These are phyloP conservation scores for Bradysia coprophila DNA, from an alignment of 1,140 invertebrate genomes.

Conservation along the genomic window DNA sequence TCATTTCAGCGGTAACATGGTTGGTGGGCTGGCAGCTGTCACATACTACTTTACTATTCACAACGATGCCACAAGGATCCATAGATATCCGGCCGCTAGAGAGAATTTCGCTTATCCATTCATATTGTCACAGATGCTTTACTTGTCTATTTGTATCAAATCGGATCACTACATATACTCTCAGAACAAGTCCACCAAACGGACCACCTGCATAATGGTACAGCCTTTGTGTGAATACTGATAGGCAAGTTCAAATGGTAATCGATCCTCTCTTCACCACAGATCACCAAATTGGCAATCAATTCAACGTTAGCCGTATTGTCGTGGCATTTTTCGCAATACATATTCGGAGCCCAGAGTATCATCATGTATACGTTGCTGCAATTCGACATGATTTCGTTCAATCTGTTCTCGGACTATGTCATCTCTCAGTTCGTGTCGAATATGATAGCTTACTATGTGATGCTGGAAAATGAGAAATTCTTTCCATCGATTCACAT, in stretches of 20 bases:
- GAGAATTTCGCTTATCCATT: conserved; percentile 23
- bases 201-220: no score
- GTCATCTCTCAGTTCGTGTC: conserved; percentile 15
- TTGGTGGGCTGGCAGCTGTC: conserved; percentile 20
- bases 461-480: conserved; percentile 17
- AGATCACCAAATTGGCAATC: conserved; percentile 16
- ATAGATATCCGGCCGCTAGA: conserved; percentile 15
- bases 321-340: conserved; percentile 20
- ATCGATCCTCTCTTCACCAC: no score
- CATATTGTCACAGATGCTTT: conserved; percentile 21
- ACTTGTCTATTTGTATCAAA: conserved; percentile 17
- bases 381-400: conserved; percentile 11
- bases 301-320: conserved; percentile 15
- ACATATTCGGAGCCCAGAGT: conserved; percentile 19
- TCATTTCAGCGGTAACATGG: conserved; percentile 13
- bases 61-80: conserved; percentile 19
- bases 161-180: conserved; percentile 5
- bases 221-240: no score
- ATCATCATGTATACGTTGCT: conserved; percentile 13
- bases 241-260: no score
- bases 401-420: conserved; percentile 15
- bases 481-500: conserved; percentile 16
- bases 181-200: not conserved
- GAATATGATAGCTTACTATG: conserved; percentile 13
- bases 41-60: conserved; percentile 23